phyloP scores from a whole-genome alignment of 2,888 invertebrate genomes.

The Drosophila neutralis region DNA sequence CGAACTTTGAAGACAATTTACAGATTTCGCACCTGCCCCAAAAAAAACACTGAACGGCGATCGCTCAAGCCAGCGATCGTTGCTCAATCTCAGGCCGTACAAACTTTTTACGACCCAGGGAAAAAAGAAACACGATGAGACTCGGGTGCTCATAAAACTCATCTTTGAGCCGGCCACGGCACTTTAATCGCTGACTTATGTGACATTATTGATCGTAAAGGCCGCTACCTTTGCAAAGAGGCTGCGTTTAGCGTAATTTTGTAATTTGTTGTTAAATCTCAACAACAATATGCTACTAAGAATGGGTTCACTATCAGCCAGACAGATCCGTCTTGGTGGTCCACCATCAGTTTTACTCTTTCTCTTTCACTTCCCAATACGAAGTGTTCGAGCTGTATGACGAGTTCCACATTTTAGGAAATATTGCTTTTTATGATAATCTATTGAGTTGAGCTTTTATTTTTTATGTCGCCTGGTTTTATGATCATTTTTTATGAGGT shows the following conservation, averaged over 20 bases:
- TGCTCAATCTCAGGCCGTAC: slow-evolving; percentile 37
- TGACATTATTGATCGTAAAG: slow-evolving; percentile 78
- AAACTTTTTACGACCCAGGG: slow-evolving; percentile 48
- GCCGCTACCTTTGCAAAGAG: slow-evolving; percentile 60
- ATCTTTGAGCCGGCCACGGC: slow-evolving; percentile 52
- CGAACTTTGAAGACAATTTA: slow-evolving; percentile 29
- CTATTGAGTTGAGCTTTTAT: slow-evolving; percentile 65
- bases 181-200: slow-evolving; percentile 76
- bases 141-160: slow-evolving; percentile 46
- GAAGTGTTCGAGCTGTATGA: slow-evolving; percentile 6
- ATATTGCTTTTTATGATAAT: slow-evolving; percentile 65
- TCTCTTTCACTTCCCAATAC: slow-evolving; percentile 14
- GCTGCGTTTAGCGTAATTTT: slow-evolving; percentile 72
- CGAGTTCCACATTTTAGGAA: slow-evolving; percentile 28
- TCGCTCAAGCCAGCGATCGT: slow-evolving; percentile 33
- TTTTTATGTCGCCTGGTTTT: slow-evolving; percentile 64
- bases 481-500: slow-evolving; percentile 72
- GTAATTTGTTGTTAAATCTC: slow-evolving; percentile 69
- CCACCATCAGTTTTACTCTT: slow-evolving; percentile 21
- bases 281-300: slow-evolving; percentile 68
- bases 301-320: slow-evolving; percentile 42
- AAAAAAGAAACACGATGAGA: slow-evolving; percentile 17
- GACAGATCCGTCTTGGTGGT: slow-evolving; percentile 64
- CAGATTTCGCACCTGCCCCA: slow-evolving; percentile 68
- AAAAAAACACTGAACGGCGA: slow-evolving; percentile 18